phyloP scores from a whole-genome alignment of 2,797 vertebrate species.

The Sebastiscus tertius region DNA sequence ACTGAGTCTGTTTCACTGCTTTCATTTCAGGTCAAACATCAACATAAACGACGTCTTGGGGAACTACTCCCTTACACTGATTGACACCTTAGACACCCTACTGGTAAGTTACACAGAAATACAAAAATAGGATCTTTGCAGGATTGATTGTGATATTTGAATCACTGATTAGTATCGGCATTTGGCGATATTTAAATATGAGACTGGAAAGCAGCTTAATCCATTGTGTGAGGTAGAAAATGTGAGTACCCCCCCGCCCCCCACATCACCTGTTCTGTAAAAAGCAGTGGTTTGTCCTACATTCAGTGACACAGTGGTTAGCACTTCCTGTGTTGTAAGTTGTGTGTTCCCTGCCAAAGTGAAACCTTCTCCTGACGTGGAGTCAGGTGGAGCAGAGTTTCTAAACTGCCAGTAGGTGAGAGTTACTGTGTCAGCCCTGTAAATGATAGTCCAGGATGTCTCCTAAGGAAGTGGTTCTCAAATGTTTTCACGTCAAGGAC shows the following conservation, averaged over 20 bases:
- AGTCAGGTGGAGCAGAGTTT: background rate
- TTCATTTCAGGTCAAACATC: constrained; percentile 92
- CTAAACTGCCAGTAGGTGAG: background rate
- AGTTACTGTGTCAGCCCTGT: background rate
- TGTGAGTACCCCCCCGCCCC: background rate
- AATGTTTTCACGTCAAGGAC: no score
- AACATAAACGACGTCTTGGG: constrained; percentile 98
- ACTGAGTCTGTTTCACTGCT: constrained; percentile 12
- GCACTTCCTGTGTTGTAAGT: constrained; percentile 6
- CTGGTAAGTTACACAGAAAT: constrained; percentile 85
- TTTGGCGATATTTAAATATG: background rate
- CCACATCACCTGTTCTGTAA: background rate
- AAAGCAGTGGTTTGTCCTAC: background rate
- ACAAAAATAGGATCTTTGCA: background rate
- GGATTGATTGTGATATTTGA: background rate
- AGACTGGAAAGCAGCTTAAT: background rate
- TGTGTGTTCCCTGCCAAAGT: constrained; percentile 1
- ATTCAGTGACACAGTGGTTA: background rate
- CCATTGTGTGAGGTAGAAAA: background rate
- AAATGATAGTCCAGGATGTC: background rate
- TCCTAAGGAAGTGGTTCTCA: background rate
- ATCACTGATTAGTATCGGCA: background rate
- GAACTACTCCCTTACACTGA: constrained; percentile 97
- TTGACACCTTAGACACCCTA: constrained; percentile 94
- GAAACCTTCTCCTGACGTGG: background rate